phyloP scores from a whole-genome alignment of 2,888 invertebrate species.

The Coenonympha arcania region DNA sequence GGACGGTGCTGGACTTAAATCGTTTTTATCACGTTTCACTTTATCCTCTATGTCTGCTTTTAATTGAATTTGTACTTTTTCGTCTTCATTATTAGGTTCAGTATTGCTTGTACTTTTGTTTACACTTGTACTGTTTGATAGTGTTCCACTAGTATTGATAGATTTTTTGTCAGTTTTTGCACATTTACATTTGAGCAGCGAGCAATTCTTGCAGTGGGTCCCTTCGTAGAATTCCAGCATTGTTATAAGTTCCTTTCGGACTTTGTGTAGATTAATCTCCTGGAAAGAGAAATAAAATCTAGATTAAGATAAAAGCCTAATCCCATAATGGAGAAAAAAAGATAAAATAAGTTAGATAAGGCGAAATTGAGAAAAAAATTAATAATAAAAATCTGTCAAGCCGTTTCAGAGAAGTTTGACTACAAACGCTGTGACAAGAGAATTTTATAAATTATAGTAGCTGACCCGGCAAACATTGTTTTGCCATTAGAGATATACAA shows the following conservation, averaged over 20 bases:
- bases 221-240: slow-evolving; percentile 34
- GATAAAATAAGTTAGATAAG: background rate
- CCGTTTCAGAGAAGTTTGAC: no score
- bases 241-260: slow-evolving; percentile 34
- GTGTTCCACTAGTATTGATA: background rate
- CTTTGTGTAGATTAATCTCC: slow-evolving; percentile 39
- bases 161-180: slow-evolving; percentile 6
- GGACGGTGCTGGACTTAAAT: slow-evolving; percentile 4
- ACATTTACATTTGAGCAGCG: slow-evolving; percentile 35
- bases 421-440: no score
- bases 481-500: no score
- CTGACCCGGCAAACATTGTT: no score
- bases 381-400: no score
- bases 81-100: background rate
- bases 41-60: background rate
- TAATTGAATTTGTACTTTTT: background rate
- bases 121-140: background rate
- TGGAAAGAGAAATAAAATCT: slow-evolving; percentile 29
- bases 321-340: no score
- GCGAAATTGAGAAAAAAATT: no score
- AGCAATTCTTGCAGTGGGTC: slow-evolving; percentile 34
- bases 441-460: no score
- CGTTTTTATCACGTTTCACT: background rate
- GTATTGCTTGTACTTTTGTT: background rate
- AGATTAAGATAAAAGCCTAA: no score